Conservation (phyloP, 2,797 vertebrate genomes). For the Eptatretus atami region DNA sequence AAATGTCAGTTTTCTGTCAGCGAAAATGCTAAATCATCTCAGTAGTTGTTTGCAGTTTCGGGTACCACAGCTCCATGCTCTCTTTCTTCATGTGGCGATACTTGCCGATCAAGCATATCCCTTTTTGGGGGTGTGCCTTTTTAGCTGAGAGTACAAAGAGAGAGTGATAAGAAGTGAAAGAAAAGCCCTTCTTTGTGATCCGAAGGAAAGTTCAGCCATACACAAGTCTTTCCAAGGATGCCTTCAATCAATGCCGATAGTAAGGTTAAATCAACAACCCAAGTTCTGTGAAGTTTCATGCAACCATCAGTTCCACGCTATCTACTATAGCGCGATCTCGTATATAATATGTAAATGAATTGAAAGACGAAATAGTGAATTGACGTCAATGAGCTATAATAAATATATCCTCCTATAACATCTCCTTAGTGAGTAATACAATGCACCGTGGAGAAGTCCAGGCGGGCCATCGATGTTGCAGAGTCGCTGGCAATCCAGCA, state of each 20-base stretch:
- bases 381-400: no score
- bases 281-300: background rate
- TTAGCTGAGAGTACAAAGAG: conserved; percentile 75
- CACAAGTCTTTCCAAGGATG: conserved; percentile 68
- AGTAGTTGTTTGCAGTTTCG: no score
- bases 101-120: no score
- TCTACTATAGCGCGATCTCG: no score
- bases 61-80: no score
- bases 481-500: conserved; percentile 92
- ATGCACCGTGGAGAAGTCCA: conserved; percentile 84
- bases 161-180: conserved; percentile 65
- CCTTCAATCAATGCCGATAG: conserved; percentile 52
- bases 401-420: background rate
- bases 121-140: conserved; percentile 7
- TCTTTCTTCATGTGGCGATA: no score
- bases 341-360: no score
- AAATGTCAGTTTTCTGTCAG: no score
- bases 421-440: conserved; percentile 54
- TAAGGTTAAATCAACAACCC: conserved; percentile 11
- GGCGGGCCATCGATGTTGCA: conserved; percentile 46
- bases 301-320: background rate
- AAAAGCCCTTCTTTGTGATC: conserved; percentile 44
- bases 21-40: no score
- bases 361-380: no score
- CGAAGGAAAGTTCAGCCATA: conserved; percentile 67